Evolutionary conservation across 1,140 invertebrate genomes (phyloP).

Genomic region (Reticulitermes speratus): DNA sequence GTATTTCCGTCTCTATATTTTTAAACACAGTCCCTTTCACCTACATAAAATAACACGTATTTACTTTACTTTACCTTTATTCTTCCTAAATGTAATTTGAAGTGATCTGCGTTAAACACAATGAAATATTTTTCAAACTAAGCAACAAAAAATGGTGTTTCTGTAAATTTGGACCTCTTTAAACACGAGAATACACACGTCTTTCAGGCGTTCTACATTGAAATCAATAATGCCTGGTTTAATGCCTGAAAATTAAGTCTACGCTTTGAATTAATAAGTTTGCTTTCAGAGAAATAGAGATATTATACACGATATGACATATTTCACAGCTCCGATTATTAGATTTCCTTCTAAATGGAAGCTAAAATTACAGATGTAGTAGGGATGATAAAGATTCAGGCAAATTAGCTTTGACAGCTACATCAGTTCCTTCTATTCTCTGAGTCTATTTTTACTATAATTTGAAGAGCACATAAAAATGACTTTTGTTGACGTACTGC

Average conservation of each 20-base stretch:
- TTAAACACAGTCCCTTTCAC: no score
- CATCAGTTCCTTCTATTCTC: no score
- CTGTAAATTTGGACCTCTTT: not conserved
- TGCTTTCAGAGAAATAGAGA: not conserved
- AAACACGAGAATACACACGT: not conserved
- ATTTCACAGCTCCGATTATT: not conserved
- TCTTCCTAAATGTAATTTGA: no score
- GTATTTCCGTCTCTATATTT: no score
- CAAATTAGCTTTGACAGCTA: not conserved
- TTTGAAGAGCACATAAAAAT: no score
- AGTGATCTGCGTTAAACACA: no score
- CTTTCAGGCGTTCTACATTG: not conserved
- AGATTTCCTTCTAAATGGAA: not conserved
- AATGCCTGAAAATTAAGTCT: not conserved
- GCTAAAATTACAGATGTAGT: not conserved
- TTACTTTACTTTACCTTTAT: no score
- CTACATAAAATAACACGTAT: no score
- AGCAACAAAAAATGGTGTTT: not conserved
- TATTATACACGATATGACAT: not conserved
- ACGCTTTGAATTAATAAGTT: slow-evolving; percentile 9
- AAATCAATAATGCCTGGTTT: not conserved
- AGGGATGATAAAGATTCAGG: not conserved
- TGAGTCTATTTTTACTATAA: no score
- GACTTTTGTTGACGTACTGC: no score
- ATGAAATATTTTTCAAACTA: no score